Evolutionary conservation across 2,888 invertebrate genomes (phyloP), one percentile per base, ranked within the genome.

Genomic region (Galerucella calmariensis): DNA sequence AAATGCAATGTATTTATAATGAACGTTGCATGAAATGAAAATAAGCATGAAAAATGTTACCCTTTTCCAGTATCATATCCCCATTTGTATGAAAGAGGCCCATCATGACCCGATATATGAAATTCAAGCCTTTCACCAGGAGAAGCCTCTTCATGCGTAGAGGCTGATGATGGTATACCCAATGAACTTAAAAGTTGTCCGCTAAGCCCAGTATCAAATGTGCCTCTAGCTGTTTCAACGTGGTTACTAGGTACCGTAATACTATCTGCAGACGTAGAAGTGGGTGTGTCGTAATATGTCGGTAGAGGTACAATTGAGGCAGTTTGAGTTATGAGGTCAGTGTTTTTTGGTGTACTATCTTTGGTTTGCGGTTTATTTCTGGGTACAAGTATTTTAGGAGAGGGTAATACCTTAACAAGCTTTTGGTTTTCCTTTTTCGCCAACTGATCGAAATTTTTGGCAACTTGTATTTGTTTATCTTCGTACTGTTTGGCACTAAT

Each of bases 41-140:
- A 75, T 70, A 72, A 69, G 74, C 68, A 74, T 70, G 72, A 72
- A 72, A 48, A 24, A 65, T 78, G 77, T 88, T 89, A 95, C 95
- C 95, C 95, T 88, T 92, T 92, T 82, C 95, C 95, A 67, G 95
- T 95, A 85, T 95, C 94, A 86, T 90, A 95, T 82, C 95, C 95
- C 87, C 94, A 95, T 86, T 95, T 92, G 86, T 95, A 95, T 79
- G 94, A 93, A 84, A 93, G 90, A 0, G 95, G 95, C 62, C 95
- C 95, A 80, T 93, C 91, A 88, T 94, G 93, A 78, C 95, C 95
- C 82, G 94, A 93, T 89, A 95, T 92, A 84, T 95, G 93, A 89
- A 95, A 95, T 84, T 93, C 92, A 5, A 93, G 90, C 74, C 94
- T 85, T 72, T 90, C 89, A 48, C 88, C 88, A 51, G 85, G 77